phyloP scores from a whole-genome alignment of 2,888 invertebrate genomes.

The Oxytorus armatus region DNA sequence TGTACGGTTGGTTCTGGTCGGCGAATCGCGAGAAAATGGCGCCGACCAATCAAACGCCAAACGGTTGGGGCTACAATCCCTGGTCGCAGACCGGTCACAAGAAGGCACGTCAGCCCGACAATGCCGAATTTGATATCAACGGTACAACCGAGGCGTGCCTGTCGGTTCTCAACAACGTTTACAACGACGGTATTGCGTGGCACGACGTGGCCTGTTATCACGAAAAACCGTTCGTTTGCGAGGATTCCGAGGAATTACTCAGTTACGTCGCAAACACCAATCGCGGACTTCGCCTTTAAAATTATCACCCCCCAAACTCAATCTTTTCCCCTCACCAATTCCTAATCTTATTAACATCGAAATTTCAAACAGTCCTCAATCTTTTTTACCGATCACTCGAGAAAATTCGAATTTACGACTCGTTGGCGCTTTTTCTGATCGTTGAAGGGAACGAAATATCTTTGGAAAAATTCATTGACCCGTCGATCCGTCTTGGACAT shows the following conservation, averaged over 20 bases:
- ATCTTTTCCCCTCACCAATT: not conserved
- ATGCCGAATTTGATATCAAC: constrained; percentile 96
- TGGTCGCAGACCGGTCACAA: constrained; percentile 97
- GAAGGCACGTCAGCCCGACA: constrained; percentile 94
- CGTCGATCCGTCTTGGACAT: too few species aligned
- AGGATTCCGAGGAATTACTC: constrained; percentile 95
- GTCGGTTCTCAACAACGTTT: constrained; percentile 95
- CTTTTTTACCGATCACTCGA: too few species aligned
- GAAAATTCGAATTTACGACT: too few species aligned
- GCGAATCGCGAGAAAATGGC: constrained; percentile 94
- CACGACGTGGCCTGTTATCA: constrained; percentile 97
- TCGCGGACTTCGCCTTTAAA: constrained; percentile 93
- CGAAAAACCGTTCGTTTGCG: constrained; percentile 96
- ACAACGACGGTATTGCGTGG: constrained; percentile 97
- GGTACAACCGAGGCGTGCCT: constrained; percentile 94
- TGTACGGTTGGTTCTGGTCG: constrained; percentile 97
- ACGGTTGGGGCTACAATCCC: constrained; percentile 93
- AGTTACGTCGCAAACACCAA: constrained; percentile 94
- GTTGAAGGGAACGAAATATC: too few species aligned
- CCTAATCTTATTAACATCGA: not conserved
- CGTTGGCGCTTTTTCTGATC: too few species aligned
- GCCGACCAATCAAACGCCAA: constrained; percentile 90
- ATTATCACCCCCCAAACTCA: constrained; percentile 75
- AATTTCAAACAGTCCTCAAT: too few species aligned
- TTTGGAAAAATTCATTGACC: too few species aligned